A percentile compares a stretch with the other conserved stretches of the same genome.
Conservation (phyloP, 2,113 vertebrate genomes). For the Nothoprocta pentlandii region DNA sequence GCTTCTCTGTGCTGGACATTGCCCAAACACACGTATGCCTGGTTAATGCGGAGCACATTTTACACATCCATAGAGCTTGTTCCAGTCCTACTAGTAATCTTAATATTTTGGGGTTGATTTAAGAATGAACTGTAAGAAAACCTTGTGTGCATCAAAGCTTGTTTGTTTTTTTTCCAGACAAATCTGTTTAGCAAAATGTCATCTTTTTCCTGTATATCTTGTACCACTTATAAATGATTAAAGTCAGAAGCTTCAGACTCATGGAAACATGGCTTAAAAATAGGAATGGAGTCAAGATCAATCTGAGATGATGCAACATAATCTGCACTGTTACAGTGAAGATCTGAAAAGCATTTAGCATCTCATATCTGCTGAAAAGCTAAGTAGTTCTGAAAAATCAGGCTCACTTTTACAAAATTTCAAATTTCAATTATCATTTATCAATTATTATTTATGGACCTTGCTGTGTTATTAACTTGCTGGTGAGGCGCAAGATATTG, state of each 20-base stretch:
- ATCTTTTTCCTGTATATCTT: background rate
- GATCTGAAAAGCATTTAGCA: background rate
- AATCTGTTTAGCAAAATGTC: background rate
- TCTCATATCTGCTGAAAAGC: background rate
- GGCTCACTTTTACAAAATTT: background rate
- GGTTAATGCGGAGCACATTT: accelerated
- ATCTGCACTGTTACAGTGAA: background rate
- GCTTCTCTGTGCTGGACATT: background rate
- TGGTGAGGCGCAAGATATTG: background rate
- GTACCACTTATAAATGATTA: background rate
- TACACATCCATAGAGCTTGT: background rate
- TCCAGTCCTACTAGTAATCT: background rate
- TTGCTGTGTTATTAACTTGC: background rate
- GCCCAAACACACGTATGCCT: accelerated
- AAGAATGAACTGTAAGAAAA: background rate
- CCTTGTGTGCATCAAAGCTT: background rate
- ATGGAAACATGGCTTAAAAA: background rate
- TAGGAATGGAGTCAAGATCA: background rate
- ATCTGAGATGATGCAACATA: background rate
- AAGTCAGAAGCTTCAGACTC: background rate
- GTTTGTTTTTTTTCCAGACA: background rate
- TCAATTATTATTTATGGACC: background rate
- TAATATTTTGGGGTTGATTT: background rate
- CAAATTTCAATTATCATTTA: background rate
- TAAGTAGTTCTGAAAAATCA: background rate